Percentiles rank a stretch among this genome's conserved stretches.
Conservation (phyloP, 2,888 invertebrate genomes). For the Synergus gifuensis region DNA sequence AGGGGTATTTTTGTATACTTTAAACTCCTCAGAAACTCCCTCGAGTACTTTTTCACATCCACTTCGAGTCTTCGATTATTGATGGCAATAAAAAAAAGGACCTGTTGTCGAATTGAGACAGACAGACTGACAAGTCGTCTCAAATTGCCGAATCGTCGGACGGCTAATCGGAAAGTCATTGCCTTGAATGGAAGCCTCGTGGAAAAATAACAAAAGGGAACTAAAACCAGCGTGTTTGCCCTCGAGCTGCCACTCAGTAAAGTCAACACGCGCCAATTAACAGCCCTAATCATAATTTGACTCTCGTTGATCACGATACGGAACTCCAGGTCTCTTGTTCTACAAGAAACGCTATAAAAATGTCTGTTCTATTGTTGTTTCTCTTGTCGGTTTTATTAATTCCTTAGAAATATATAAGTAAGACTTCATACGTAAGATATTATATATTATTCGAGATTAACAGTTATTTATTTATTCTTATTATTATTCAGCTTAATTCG, state of each 20-base stretch:
- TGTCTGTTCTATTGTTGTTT: not conserved
- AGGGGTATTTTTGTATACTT: not conserved
- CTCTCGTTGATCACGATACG: conserved; percentile 51
- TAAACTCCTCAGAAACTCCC: not conserved
- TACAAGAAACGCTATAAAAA: not conserved
- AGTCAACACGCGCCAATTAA: conserved; percentile 60
- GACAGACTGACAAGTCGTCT: conserved; percentile 16
- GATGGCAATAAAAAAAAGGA: conserved; percentile 12
- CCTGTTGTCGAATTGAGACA: not conserved
- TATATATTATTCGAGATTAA: too few species aligned
- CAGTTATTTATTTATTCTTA: too few species aligned
- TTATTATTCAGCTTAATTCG: too few species aligned
- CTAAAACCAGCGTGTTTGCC: conserved; percentile 57
- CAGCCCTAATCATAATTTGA: conserved; percentile 60
- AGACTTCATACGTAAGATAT: not conserved
- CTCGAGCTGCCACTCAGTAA: conserved; percentile 55
- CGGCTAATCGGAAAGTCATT: conserved; percentile 41
- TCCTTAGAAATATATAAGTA: not conserved
- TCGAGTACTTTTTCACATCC: not conserved
- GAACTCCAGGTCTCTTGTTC: not conserved
- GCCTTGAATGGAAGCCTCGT: conserved; percentile 36
- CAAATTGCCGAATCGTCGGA: conserved; percentile 29
- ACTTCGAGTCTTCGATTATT: not conserved
- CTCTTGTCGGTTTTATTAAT: not conserved
- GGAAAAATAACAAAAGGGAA: conserved; percentile 58